Evolutionary conservation across 1,140 invertebrate species (phyloP).

Genomic region (Apis dorsata): DNA sequence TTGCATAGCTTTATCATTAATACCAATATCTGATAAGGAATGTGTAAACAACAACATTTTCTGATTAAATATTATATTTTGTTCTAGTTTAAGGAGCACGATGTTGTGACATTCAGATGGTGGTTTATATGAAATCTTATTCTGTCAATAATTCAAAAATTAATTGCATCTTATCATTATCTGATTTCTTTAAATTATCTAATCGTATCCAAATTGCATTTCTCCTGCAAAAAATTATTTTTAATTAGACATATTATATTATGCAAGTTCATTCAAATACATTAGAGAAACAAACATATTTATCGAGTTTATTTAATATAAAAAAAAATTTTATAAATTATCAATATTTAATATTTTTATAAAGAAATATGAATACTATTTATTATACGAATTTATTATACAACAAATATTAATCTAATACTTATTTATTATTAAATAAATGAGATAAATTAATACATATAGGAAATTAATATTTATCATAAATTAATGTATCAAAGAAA

Average conservation of each 20-base stretch:
- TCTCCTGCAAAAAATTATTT: constrained; percentile 47
- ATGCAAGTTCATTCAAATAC: no score
- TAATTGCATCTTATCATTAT: constrained; percentile 76
- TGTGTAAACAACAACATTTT: constrained; percentile 79
- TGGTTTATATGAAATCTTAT: constrained; percentile 78
- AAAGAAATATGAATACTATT: no score
- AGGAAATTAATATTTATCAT: no score
- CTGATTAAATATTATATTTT: constrained; percentile 75
- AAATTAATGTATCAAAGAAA: no score
- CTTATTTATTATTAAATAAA: no score
- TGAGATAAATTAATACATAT: no score
- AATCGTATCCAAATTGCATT: constrained; percentile 73
- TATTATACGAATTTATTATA: no score
- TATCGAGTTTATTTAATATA: no score
- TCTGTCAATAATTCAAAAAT: constrained; percentile 74
- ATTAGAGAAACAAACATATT: no score
- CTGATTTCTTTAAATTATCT: constrained; percentile 78
- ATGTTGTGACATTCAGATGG: constrained; percentile 81
- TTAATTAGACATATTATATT: not conserved
- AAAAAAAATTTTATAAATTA: no score
- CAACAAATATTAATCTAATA: no score
- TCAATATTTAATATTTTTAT: no score
- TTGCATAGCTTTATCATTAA: constrained; percentile 68
- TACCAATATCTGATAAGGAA: constrained; percentile 34
- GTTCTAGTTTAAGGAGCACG: constrained; percentile 79